A percentile compares a stretch with the other conserved stretches of the same genome.
phyloP scores from a whole-genome alignment of 2,797 vertebrate genomes.

The Gadopsis bispinosus region DNA sequence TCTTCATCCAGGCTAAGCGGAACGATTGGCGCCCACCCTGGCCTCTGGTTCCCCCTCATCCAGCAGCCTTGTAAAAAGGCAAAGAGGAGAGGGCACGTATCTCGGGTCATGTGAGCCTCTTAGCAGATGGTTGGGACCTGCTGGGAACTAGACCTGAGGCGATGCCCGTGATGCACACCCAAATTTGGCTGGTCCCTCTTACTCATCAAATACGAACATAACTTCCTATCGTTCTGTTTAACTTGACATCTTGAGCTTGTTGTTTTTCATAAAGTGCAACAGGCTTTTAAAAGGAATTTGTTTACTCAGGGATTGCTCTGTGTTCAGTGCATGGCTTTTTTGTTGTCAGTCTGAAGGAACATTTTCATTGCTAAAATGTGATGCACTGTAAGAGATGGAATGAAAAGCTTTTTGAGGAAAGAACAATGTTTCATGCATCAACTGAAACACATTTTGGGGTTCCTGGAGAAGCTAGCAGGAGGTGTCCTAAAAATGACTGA shows the following conservation, averaged over 20 bases:
- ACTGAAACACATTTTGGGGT: background rate
- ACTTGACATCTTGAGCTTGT: background rate
- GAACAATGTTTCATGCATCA: background rate
- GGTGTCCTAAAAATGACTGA: background rate
- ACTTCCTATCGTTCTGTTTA: background rate
- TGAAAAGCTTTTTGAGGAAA: background rate
- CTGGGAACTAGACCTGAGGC: conserved; percentile 57
- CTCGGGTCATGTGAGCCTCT: conserved; percentile 74
- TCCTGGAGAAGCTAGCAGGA: background rate
- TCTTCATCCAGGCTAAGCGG: conserved; percentile 52
- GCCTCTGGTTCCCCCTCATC: conserved; percentile 54
- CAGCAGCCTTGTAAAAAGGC: conserved; percentile 63
- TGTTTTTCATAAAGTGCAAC: background rate
- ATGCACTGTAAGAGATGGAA: background rate
- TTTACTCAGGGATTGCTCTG: background rate
- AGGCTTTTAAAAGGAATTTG: background rate
- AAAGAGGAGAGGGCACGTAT: conserved; percentile 58
- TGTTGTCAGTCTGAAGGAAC: background rate
- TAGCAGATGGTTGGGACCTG: conserved; percentile 63
- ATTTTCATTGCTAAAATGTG: background rate
- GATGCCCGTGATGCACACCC: conserved; percentile 32
- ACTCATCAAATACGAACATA: conserved; percentile 1
- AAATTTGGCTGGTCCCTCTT: background rate
- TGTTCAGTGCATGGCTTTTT: background rate
- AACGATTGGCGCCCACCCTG: conserved; percentile 44